Conservation (phyloP, 2,797 vertebrate genomes). For the Anableps anableps region DNA sequence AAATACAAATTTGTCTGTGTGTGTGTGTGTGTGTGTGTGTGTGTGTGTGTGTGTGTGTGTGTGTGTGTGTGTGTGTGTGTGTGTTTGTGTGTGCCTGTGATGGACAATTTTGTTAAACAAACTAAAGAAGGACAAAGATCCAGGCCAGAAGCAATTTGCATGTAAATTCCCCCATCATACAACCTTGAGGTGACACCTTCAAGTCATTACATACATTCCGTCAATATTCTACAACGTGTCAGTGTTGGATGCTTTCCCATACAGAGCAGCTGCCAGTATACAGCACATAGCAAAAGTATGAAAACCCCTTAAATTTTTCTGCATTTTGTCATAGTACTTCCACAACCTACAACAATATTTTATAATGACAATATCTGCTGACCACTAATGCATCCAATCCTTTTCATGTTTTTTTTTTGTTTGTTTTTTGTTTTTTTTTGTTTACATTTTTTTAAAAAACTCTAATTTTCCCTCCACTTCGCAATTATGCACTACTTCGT, state of each 20-base stretch:
- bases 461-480: not conserved
- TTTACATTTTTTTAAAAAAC: too few species aligned
- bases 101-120: conserved; percentile 42
- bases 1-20: not conserved
- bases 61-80: too few species aligned
- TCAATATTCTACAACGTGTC: conserved; percentile 47
- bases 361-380: not conserved
- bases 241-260: conserved; percentile 34
- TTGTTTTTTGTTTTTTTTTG: too few species aligned
- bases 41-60: too few species aligned
- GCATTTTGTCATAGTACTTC: not conserved
- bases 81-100: not conserved
- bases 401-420: not conserved
- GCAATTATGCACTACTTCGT: not conserved
- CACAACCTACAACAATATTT: not conserved
- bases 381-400: not conserved
- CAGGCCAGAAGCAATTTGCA: conserved; percentile 63
- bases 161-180: conserved; percentile 67
- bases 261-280: conserved; percentile 27
- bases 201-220: conserved; percentile 50
- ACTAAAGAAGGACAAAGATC: conserved; percentile 63
- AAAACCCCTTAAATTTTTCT: not conserved
- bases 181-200: conserved; percentile 63
- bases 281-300: not conserved
- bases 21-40: too few species aligned